Evolutionary conservation across 2,113 vertebrate species (phyloP), one percentile per base, ranked within the genome.

Genomic region (Burhinus bistriatus): DNA sequence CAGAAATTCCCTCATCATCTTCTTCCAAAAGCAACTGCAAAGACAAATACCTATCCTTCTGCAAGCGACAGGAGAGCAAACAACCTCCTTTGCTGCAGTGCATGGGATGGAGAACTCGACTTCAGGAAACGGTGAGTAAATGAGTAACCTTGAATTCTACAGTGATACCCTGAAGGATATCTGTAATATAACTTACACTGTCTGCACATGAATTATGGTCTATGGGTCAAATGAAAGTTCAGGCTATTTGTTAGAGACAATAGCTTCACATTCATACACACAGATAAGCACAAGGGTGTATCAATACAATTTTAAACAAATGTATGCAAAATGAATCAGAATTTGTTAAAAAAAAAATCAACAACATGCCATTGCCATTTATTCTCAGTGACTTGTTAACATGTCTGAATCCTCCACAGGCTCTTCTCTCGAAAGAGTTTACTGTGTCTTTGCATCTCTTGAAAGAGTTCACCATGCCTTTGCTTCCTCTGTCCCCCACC

Each of bases 81-180:
- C 73, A 68, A 47, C n/a, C 45, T 85, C 66, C 49, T 57, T 12
- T 62, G 49, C 42, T 73, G 51, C 71, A 91, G 59, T 13, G 12
- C 38, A 51, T 2, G 36, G 66, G 26, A 58, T 38, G n/a, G 62
- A 51, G 59, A 88, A 47, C 45, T 95, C 45, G 21, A 11, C 86
- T 34, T 69, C 94, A 95, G 90, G 92, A 95, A 96, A 83, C 15
- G 9, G 12, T 8, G 49, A 93, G 86, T 76, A 83, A 91, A 91
- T 59, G 12, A 95, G 80, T 82, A 95, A 95, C 87, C 75, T 80
- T 80, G 66, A 88, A 23, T 83, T 97, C 91, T 91, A 94, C 82
- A 92, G 69, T 16, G 14, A 52, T 58, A 57, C 12, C 36, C 30
- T 66, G 30, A 84, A 62, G 22, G 34, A 47, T 81, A 81, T 47